A percentile compares a stretch with the other conserved stretches of the same genome.
phyloP scores from a whole-genome alignment of 2,888 invertebrate genomes.

The Parasteatoda lunata region DNA sequence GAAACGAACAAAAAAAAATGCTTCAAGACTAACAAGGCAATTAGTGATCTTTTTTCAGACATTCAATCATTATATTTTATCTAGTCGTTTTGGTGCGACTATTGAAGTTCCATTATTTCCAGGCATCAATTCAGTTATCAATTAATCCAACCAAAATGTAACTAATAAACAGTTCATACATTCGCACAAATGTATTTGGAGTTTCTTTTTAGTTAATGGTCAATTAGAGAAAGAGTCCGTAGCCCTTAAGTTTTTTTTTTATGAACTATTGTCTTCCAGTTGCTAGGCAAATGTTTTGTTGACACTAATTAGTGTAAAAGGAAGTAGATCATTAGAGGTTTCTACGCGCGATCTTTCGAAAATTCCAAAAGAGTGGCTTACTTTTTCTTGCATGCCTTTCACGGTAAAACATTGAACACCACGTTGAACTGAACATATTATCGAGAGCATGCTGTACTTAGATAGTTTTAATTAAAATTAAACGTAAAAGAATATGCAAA shows the following conservation, averaged over 20 bases:
- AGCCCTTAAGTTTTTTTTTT: background rate
- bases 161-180: background rate
- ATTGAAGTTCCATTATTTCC: background rate
- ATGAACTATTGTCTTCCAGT: background rate
- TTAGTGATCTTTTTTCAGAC: background rate
- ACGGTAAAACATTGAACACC: too few species aligned
- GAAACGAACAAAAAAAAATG: background rate
- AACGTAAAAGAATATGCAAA: too few species aligned
- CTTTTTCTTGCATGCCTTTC: too few species aligned
- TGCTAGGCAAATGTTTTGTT: conserved; percentile 5
- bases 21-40: background rate
- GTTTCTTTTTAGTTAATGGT: background rate
- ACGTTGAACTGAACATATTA: too few species aligned
- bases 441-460: too few species aligned
- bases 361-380: too few species aligned
- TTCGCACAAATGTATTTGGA: background rate
- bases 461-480: too few species aligned
- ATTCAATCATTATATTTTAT: background rate
- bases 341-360: background rate
- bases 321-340: background rate
- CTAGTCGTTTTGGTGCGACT: background rate
- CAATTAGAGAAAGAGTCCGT: background rate
- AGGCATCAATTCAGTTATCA: background rate
- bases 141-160: background rate
- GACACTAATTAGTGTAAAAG: background rate